Evolutionary conservation across 1,140 invertebrate genomes (phyloP).

Genomic region (Trissolcus basalis): DNA sequence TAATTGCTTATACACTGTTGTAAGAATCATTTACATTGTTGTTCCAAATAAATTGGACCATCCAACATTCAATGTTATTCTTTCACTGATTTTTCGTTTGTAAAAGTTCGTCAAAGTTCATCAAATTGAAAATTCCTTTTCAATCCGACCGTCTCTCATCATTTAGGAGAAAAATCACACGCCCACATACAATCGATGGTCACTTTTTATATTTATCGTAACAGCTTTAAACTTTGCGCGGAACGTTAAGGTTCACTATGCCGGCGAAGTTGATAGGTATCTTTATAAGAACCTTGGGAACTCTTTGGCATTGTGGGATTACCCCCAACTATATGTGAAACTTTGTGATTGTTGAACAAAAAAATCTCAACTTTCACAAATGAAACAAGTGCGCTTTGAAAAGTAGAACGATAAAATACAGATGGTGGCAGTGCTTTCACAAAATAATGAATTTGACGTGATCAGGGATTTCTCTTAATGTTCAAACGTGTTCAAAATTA

Average conservation of each 20-base stretch:
- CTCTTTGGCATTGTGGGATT: neutral
- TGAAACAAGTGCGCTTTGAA: constrained; percentile 29
- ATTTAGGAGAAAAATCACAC: neutral
- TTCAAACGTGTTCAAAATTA: too few species aligned
- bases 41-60: too few species aligned
- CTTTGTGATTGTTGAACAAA: constrained; percentile 30
- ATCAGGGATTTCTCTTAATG: too few species aligned
- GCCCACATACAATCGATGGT: neutral
- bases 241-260: neutral
- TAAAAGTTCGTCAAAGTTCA: too few species aligned
- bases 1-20: too few species aligned
- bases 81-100: too few species aligned
- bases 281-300: neutral
- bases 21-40: too few species aligned
- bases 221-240: neutral
- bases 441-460: constrained; percentile 11
- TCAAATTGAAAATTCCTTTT: too few species aligned
- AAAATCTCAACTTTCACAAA: constrained; percentile 38
- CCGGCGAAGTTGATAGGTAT: neutral
- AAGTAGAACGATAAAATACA: constrained; percentile 31
- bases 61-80: too few species aligned
- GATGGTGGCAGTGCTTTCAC: constrained; percentile 13
- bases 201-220: neutral
- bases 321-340: neutral
- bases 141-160: too few species aligned